Base-by-base conservation (phyloP, 1,140 invertebrate species). In the Zaprionus davidi region DNA sequence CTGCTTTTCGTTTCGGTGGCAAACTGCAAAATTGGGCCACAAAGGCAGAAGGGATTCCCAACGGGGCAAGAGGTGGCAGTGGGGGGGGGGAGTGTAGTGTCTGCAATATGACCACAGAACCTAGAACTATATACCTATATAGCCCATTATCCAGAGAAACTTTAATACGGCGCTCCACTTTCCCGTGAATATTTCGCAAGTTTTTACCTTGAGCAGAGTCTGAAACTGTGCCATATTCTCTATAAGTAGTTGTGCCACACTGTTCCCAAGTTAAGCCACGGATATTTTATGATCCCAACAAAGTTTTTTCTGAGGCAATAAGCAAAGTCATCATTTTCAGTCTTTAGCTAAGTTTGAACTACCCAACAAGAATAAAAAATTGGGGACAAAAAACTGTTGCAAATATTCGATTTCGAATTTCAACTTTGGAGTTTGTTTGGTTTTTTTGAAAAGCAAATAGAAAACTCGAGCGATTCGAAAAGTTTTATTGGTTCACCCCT, bases 21-120 rank as follows among this genome's bases (percentile, higher is more conserved):
- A 49, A 70, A 70, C 36, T 38, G 58, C 59, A 34, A 57, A 70
- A 62, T 62, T 69, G 51, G 66, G 58, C 46, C 58, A 69, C 56
- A 51, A 51, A 51, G 6, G 15, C 38, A 41, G 34, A 60, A 17
- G 20, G 20, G 34, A 59, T 22, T 62, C 5, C 17, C 22, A 31
- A 55, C 1, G 7, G 31, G 31, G 0, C 31, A 34, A 34, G 31
- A 34, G 31, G 26, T 3, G 3, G 5, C 26, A 46, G 41, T n/a
- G 6, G n/a, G 24, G 4, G 24, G 24, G 5, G 5, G 28, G 6
- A 2, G 7, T n/a, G 41, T 44, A 17, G 9, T 46, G n/a, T 46
- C 6, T 46, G 41, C 41, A 46, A 46, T 17, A 46, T 46, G 41
- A n/a, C 41, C 41, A 11, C n/a, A 20, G 41, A 46, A 46, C 41